Percentiles rank a stretch among this genome's conserved stretches.
These are phyloP conservation scores for Macropus fuliginosus DNA, from an alignment of 2,797 vertebrate species.

Conservation along the genomic window DNA sequence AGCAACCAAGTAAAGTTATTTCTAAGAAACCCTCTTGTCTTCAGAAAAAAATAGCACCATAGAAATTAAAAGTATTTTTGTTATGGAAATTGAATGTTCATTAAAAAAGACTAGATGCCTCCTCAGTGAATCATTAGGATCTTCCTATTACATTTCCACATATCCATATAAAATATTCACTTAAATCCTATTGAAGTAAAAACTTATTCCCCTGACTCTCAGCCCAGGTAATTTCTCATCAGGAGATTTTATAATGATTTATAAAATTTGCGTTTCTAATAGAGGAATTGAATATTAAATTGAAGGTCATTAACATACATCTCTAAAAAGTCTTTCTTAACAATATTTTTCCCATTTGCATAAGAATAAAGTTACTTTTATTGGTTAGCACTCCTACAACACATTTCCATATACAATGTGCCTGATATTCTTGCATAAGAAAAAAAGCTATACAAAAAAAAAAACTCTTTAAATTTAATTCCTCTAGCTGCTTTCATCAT, in stretches of 20 bases:
- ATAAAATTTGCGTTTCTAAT: constrained; percentile 72
- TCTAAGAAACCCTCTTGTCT: constrained; percentile 62
- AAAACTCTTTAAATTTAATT: background rate
- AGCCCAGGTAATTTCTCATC: constrained; percentile 75
- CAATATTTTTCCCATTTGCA: constrained; percentile 59
- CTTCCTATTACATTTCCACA: constrained; percentile 55
- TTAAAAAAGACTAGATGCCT: constrained; percentile 53
- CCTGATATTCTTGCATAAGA: constrained; percentile 18
- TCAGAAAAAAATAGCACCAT: constrained; percentile 46
- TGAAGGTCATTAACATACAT: constrained; percentile 71
- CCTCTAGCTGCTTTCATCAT: background rate
- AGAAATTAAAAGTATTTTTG: constrained; percentile 71
- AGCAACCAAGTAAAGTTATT: background rate
- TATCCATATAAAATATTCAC: constrained; percentile 76
- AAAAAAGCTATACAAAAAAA: background rate
- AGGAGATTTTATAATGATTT: constrained; percentile 74
- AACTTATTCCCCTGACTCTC: constrained; percentile 68
- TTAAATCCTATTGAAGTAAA: constrained; percentile 73
- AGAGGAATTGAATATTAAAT: constrained; percentile 73
- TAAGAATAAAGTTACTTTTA: constrained; percentile 68
- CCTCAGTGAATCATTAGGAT: constrained; percentile 58
- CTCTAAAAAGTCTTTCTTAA: constrained; percentile 49
- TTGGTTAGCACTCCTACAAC: constrained; percentile 61
- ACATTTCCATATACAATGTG: constrained; percentile 50
- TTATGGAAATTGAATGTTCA: constrained; percentile 63